These are phyloP conservation scores for Rhodeus uyekii DNA, from an alignment of 2,797 vertebrate species.

Conservation along the genomic window DNA sequence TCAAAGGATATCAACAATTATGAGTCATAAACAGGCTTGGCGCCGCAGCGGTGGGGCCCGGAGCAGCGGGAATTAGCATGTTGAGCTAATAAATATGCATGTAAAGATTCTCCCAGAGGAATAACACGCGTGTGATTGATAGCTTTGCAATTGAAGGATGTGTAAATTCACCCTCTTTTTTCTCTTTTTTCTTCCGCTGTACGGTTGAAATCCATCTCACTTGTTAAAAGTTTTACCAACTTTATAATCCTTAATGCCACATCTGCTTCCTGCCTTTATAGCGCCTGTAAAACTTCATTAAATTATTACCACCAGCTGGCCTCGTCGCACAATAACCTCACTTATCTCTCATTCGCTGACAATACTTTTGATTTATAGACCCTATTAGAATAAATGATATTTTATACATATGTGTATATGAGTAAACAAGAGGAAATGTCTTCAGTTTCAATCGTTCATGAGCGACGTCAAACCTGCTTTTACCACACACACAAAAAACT, in stretches of 20 bases:
- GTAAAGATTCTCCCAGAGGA: conserved; percentile 99
- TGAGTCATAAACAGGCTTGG: conserved; percentile 99
- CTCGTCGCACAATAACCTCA: conserved; percentile 81
- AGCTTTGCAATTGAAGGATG: conserved; percentile 99
- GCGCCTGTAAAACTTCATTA: conserved; percentile 94
- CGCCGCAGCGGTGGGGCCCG: conserved; percentile 96
- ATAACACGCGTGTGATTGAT: conserved; percentile 99
- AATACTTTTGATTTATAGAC: conserved; percentile 85
- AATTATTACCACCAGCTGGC: conserved; percentile 90
- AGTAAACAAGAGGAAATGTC: conserved; percentile 81
- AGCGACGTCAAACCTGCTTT: too few species aligned
- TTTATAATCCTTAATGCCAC: conserved; percentile 99
- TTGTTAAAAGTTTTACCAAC: conserved; percentile 99
- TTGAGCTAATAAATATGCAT: conserved; percentile 99
- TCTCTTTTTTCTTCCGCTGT: conserved; percentile 92
- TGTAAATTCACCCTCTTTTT: conserved; percentile 89
- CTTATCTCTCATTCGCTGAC: conserved; percentile 80
- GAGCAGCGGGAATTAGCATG: conserved; percentile 99
- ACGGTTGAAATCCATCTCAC: conserved; percentile 92
- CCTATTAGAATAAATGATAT: conserved; percentile 87
- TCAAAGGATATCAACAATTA: conserved; percentile 99
- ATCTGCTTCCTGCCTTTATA: conserved; percentile 92
- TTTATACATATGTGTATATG: conserved; percentile 85
- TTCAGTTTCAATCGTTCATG: conserved; percentile 81
- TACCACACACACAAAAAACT: too few species aligned